phyloP scores from a whole-genome alignment of 2,797 vertebrate species.

The Rhinoraja longicauda region DNA sequence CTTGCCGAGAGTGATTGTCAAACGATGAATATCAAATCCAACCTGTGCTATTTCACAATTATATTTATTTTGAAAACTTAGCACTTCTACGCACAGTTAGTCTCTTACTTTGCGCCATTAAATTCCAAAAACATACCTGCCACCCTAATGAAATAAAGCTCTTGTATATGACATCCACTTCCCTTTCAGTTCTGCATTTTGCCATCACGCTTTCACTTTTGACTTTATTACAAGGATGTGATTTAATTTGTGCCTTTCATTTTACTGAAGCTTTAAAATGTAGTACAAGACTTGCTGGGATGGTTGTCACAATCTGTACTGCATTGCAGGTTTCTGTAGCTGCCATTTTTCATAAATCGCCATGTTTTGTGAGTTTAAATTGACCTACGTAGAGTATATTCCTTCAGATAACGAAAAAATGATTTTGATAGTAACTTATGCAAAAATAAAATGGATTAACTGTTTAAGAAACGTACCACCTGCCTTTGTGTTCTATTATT shows the following conservation, averaged over 20 bases:
- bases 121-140: not conserved
- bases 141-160: not conserved
- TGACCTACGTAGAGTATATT: not conserved
- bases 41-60: not conserved
- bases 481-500: not conserved
- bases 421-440: conserved; percentile 38
- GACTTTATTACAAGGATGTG: not conserved
- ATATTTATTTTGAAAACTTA: not conserved
- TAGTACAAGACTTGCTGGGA: not conserved
- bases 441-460: conserved; percentile 32
- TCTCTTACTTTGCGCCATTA: not conserved
- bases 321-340: conserved; percentile 7
- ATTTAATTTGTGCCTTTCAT: conserved; percentile 35
- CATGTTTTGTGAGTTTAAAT: conserved; percentile 15
- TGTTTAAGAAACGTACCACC: not conserved
- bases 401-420: conserved; percentile 29
- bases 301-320: conserved; percentile 7
- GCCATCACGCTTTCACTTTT: not conserved
- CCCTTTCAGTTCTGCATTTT: conserved; percentile 5
- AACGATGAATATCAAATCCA: not conserved
- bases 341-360: conserved; percentile 37
- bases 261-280: conserved; percentile 28
- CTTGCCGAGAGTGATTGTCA: not conserved
- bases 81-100: not conserved
- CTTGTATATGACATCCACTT: not conserved